phyloP scores from a whole-genome alignment of 1,140 invertebrate species.

The Nephila pilipes region DNA sequence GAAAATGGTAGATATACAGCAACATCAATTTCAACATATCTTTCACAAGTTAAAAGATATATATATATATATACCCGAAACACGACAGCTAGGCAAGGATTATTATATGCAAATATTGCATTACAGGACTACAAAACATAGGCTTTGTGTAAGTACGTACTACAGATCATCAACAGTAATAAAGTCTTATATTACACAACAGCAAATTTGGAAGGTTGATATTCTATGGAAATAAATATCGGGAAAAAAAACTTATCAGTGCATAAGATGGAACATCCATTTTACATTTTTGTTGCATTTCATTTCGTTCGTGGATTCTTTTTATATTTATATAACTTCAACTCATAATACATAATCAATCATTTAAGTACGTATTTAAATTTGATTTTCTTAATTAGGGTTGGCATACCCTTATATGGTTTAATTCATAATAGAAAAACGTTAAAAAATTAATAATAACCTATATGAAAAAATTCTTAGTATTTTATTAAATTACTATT shows the following conservation, averaged over 20 bases:
- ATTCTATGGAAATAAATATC: background rate
- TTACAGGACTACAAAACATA: conserved; percentile 61
- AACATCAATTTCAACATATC: conserved; percentile 42
- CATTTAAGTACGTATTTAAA: no score
- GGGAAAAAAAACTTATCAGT: background rate
- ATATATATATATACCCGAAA: background rate
- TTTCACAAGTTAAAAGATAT: conserved; percentile 27
- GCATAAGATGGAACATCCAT: background rate
- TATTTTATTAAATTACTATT: no score
- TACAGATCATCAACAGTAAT: conserved; percentile 60
- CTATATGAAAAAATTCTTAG: no score
- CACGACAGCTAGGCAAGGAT: background rate
- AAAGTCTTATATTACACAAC: conserved; percentile 75
- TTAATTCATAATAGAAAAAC: no score
- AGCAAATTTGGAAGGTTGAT: conserved; percentile 30
- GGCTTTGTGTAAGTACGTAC: conserved; percentile 20
- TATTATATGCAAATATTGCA: conserved; percentile 60
- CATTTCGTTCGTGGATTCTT: background rate
- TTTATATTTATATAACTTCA: background rate
- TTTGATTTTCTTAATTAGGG: no score
- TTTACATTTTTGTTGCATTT: background rate
- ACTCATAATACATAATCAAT: no score
- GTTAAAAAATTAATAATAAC: no score
- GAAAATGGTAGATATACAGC: conserved; percentile 21
- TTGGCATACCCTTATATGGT: no score